Evolutionary conservation across 2,888 invertebrate species (phyloP).

Genomic region (Nymphalis c-album): DNA sequence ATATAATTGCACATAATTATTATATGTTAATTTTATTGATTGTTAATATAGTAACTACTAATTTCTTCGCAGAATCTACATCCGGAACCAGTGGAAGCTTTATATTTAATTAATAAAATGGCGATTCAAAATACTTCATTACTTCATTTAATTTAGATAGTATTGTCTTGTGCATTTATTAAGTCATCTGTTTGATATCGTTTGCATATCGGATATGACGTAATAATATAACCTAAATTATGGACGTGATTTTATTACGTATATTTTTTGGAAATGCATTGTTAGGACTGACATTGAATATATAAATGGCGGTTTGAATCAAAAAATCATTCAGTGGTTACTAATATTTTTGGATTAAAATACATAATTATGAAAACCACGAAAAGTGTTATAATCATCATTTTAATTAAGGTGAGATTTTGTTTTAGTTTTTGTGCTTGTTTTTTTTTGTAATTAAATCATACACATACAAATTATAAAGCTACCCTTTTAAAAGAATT

Average conservation of each 20-base stretch:
- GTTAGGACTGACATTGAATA: not conserved
- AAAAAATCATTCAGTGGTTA: not conserved
- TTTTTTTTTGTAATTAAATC: no score
- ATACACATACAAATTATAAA: no score
- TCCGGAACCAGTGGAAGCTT: no score
- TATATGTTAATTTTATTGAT: no score
- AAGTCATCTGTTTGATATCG: not conserved
- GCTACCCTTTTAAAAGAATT: no score
- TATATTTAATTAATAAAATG: no score
- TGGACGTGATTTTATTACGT: slow-evolving; percentile 17
- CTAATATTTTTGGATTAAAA: not conserved
- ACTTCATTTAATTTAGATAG: no score
- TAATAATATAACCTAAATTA: slow-evolving; percentile 12
- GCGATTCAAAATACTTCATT: no score
- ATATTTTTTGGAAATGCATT: slow-evolving; percentile 14
- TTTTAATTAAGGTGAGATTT: not conserved
- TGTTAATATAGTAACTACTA: no score
- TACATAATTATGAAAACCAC: not conserved
- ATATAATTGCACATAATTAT: no score
- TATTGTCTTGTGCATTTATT: not conserved
- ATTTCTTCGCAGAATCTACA: no score
- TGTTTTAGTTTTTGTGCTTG: no score
- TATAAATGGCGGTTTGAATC: not conserved
- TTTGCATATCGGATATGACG: not conserved
- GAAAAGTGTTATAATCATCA: not conserved